Conservation (phyloP, 2,113 vertebrate species). For the Symphodus melops region DNA sequence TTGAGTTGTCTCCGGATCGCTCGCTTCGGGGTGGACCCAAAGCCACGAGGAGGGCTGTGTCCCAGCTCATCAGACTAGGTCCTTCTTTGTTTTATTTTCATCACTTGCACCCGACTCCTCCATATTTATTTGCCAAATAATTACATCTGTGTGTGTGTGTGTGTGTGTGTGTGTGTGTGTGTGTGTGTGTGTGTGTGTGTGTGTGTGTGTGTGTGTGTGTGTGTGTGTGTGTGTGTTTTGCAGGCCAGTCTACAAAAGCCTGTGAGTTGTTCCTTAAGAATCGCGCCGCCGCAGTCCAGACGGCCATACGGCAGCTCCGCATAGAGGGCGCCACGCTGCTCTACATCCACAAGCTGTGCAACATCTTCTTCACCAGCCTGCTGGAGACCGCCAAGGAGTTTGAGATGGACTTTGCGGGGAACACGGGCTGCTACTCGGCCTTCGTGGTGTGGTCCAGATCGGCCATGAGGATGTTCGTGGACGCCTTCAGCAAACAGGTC, state of each 20-base stretch:
- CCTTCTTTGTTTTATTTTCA: not conserved
- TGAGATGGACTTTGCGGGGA: conserved; percentile 93
- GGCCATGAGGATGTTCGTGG: conserved; percentile 94
- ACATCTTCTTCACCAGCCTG: conserved; percentile 97
- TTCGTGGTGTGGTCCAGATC: conserved; percentile 97
- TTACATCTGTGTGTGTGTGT: too few relatives aligned
- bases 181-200: not conserved
- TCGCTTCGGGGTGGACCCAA: conserved; percentile 93
- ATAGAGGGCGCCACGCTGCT: conserved; percentile 97
- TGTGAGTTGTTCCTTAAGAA: conserved; percentile 97
- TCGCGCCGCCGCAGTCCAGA: conserved; percentile 92
- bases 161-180: too few relatives aligned
- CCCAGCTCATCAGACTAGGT: conserved; percentile 94
- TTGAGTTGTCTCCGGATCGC: conserved; percentile 94
- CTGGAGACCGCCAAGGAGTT: conserved; percentile 96
- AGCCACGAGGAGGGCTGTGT: conserved; percentile 94
- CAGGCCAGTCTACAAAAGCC: conserved; percentile 92
- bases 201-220: too few relatives aligned
- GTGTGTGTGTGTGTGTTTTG: not conserved
- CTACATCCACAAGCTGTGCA: conserved; percentile 98
- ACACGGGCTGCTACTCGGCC: conserved; percentile 95
- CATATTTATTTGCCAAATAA: too few relatives aligned
- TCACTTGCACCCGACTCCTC: not conserved
- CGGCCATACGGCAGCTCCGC: conserved; percentile 94
- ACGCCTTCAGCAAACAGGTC: conserved; percentile 96